Conservation (phyloP, 2,888 invertebrate genomes). For the Megaustenia siamemsis region DNA sequence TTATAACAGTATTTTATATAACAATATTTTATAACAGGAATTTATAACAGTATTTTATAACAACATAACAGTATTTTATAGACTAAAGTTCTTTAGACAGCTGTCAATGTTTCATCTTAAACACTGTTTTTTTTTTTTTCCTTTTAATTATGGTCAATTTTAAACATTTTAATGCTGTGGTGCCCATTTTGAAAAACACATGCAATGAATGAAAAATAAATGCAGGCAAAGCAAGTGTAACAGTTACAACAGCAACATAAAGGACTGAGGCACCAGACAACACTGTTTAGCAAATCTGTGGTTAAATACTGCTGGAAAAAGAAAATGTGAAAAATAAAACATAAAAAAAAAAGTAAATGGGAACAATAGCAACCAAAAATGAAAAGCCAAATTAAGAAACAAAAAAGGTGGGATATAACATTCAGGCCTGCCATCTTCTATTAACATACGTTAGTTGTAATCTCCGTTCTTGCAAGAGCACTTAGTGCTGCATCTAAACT, state of each 20-base stretch:
- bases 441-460: conserved; percentile 44
- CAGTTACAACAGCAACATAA: not conserved
- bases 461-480: conserved; percentile 48
- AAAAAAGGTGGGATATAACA: conserved; percentile 20
- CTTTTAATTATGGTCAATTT: no score
- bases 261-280: not conserved
- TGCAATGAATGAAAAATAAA: not conserved
- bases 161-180: no score
- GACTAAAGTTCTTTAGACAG: no score
- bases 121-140: no score
- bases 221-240: not conserved
- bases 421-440: conserved; percentile 34
- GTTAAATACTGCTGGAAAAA: not conserved
- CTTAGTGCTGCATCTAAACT: conserved; percentile 44
- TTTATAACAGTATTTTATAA: no score
- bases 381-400: conserved; percentile 22
- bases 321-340: conserved; percentile 28
- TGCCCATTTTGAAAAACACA: no score
- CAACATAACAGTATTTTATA: no score
- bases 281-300: not conserved
- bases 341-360: not conserved
- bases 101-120: no score
- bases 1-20: no score
- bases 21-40: no score
- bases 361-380: conserved; percentile 20